Conservation (phyloP, 2,888 invertebrate genomes). For the Lycophotia porphyrea region DNA sequence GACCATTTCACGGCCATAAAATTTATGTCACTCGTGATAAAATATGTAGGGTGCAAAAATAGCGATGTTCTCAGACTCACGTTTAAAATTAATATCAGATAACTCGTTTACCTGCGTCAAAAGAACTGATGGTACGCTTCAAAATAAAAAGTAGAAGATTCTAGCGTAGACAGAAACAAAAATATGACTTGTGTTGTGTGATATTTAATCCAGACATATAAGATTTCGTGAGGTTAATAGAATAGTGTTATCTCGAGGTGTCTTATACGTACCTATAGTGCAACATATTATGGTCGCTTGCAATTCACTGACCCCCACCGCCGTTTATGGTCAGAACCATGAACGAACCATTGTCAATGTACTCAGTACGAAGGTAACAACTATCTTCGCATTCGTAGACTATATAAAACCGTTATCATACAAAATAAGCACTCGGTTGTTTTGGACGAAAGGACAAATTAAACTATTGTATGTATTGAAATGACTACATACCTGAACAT, state of each 20-base stretch:
- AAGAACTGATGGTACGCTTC: conserved; percentile 38
- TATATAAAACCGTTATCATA: background rate
- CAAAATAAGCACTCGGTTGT: conserved; percentile 5
- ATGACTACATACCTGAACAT: background rate
- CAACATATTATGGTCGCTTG: conserved; percentile 62
- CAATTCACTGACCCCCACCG: conserved; percentile 34
- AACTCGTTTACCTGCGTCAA: conserved; percentile 61
- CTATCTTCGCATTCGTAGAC: background rate
- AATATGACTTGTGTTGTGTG: conserved; percentile 21
- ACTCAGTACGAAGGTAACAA: background rate
- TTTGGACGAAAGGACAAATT: background rate
- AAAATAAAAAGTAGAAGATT: conserved; percentile 50
- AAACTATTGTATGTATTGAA: background rate
- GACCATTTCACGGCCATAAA: conserved; percentile 81
- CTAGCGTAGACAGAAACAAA: conserved; percentile 34
- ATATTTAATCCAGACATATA: conserved; percentile 2
- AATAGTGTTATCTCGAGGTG: background rate
- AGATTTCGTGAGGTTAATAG: background rate
- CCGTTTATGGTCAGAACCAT: conserved; percentile 47
- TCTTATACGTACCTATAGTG: background rate
- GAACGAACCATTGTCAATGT: conserved; percentile 26
- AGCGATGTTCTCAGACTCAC: conserved; percentile 72
- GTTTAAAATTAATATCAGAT: conserved; percentile 64
- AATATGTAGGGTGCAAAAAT: conserved; percentile 73
- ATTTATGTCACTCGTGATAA: conserved; percentile 79